Percentiles rank a stretch among this genome's conserved stretches.
phyloP scores from a whole-genome alignment of 2,797 vertebrate species.

The Enteromius fasciolatus region DNA sequence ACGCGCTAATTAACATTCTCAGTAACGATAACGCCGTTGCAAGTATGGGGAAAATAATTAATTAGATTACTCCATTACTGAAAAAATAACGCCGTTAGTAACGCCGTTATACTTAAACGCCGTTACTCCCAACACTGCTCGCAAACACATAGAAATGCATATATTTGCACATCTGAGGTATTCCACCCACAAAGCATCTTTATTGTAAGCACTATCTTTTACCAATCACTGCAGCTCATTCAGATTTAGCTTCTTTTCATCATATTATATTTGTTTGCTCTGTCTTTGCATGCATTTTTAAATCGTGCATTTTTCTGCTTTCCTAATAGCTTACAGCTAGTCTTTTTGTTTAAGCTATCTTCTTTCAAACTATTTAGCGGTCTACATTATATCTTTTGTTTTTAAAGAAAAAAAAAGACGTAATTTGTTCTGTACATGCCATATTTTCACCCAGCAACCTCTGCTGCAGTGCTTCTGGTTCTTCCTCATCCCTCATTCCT shows the following conservation, averaged over 20 bases:
- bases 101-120: no score
- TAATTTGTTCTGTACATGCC: neutral
- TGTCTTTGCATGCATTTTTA: neutral
- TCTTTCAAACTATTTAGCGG: neutral
- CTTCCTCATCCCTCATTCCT: neutral
- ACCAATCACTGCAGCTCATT: conserved; percentile 8
- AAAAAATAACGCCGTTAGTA: no score
- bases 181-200: neutral
- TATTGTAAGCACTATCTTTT: neutral
- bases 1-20: no score
- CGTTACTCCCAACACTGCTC: no score
- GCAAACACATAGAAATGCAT: neutral
- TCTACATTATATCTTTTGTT: neutral
- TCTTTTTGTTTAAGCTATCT: neutral
- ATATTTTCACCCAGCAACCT: neutral
- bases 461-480: neutral
- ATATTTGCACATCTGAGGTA: neutral
- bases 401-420: neutral
- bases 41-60: no score
- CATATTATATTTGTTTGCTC: neutral
- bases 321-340: neutral
- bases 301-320: neutral
- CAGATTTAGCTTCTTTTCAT: conserved; percentile 31
- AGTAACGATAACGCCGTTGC: no score
- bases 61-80: no score